Base-by-base conservation (phyloP, 2,888 invertebrate species). In the Hipparchia sbordonii region DNA sequence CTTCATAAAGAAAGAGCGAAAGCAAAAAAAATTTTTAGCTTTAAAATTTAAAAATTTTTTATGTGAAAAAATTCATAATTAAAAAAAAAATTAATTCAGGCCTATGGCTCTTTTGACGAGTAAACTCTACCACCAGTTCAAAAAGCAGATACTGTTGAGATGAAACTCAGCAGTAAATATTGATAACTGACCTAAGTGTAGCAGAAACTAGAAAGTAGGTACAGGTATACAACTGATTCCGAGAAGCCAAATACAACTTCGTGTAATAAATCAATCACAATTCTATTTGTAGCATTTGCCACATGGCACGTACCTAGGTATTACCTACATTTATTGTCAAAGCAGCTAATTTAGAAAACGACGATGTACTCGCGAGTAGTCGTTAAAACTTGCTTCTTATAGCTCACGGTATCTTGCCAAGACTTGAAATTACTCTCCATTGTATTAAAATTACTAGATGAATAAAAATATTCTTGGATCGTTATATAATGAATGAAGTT, bases 361-460 rank as follows among this genome's bases (percentile, higher is more conserved):
- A 12, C 61, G 69, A 33, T 13, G 57, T 59, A 65, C 65, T 63
- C 46, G 72, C 62, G 59, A 54, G 57, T 51, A 46, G 70, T 72
- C 71, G 65, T 66, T 75, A 75, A 74, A 72, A 61, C 70, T 23
- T 57, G 72, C 73, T 75, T 73, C 71, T 71, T 73, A 74, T 76
- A 77, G 70, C 67, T 66, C 61, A 45, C 23, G 61, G 61, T 71
- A 13, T 68, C 61, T 66, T 77, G 77, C 77, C 77, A 76, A 76
- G 33, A 67, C 51, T 68, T 71, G 60, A 68, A 72, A 74, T 66
- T 68, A 66, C 68, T 52, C 23, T 65, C 68, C 68, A 69, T 75
- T 75, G 70, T 74, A 71, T 74, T 67, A 23, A 68, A 72, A 72
- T 65, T 60, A 68, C 69, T 69, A 67, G 39, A 70, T 9, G 33